Evolutionary conservation across 2,888 invertebrate genomes (phyloP).

Genomic region (Pandemis heparana): DNA sequence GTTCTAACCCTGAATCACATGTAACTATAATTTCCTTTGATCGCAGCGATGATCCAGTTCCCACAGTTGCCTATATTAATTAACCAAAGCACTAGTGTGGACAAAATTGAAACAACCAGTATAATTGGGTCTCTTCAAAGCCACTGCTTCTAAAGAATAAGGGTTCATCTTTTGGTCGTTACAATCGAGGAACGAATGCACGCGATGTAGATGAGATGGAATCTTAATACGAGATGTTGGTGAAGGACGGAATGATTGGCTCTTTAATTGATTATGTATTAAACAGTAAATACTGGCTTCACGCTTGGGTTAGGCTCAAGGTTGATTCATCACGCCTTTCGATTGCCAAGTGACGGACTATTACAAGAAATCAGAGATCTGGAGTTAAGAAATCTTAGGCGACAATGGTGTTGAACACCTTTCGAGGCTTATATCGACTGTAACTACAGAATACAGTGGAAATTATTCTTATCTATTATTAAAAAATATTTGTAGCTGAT

Average conservation of each 20-base stretch:
- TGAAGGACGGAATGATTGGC: constrained; percentile 24
- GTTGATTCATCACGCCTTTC: constrained; percentile 1
- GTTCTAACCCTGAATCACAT: background rate
- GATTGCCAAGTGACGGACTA: background rate
- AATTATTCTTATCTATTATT: too few relatives aligned
- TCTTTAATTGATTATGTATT: constrained; percentile 3
- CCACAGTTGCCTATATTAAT: constrained; percentile 26
- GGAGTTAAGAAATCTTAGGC: background rate
- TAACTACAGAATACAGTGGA: too few relatives aligned
- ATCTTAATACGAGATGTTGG: constrained; percentile 23
- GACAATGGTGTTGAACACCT: background rate
- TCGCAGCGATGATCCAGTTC: constrained; percentile 29
- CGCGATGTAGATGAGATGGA: constrained; percentile 17
- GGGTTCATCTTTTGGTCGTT: constrained; percentile 7
- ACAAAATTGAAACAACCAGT: background rate
- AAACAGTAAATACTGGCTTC: constrained; percentile 16
- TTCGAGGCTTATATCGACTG: background rate
- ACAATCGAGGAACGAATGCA: constrained; percentile 20
- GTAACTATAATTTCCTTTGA: constrained; percentile 23
- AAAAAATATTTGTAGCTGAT: too few relatives aligned
- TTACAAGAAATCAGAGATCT: background rate
- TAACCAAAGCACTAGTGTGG: constrained; percentile 16
- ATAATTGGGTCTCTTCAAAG: background rate
- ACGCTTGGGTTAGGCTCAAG: constrained; percentile 19
- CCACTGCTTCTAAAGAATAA: background rate